Evolutionary conservation across 2,888 invertebrate genomes (phyloP).

Genomic region (Synanthedon tipuliformis): DNA sequence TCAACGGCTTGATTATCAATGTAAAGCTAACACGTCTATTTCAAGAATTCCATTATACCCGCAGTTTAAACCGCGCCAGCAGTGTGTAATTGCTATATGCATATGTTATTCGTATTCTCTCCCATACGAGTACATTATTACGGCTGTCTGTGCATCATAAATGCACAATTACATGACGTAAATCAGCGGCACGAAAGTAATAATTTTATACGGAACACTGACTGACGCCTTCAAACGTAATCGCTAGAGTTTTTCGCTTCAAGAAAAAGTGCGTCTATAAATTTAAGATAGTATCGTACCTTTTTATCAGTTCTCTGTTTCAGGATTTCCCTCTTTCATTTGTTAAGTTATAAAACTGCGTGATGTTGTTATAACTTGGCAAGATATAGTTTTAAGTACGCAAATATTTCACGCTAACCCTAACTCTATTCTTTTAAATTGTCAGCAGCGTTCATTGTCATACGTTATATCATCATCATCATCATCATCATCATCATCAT

Average conservation of each 20-base stretch:
- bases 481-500: too few species aligned
- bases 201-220: background rate
- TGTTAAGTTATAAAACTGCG: conserved; percentile 13
- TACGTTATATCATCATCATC: too few species aligned
- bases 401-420: too few species aligned
- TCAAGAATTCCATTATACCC: conserved; percentile 1
- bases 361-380: too few species aligned
- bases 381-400: too few species aligned
- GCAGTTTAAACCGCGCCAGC: background rate
- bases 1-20: background rate
- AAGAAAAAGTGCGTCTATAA: background rate
- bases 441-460: too few species aligned
- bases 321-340: background rate
- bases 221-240: background rate
- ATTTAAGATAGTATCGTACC: background rate
- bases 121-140: background rate
- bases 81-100: conserved; percentile 5
- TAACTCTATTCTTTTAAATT: too few species aligned
- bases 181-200: background rate
- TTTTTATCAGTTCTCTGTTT: background rate
- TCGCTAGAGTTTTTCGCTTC: background rate
- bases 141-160: background rate
- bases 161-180: conserved; percentile 1
- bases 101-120: conserved; percentile 1
- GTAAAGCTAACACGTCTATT: background rate